These are phyloP conservation scores for Hyles euphorbiae DNA, from an alignment of 1,140 invertebrate species.

Conservation along the genomic window DNA sequence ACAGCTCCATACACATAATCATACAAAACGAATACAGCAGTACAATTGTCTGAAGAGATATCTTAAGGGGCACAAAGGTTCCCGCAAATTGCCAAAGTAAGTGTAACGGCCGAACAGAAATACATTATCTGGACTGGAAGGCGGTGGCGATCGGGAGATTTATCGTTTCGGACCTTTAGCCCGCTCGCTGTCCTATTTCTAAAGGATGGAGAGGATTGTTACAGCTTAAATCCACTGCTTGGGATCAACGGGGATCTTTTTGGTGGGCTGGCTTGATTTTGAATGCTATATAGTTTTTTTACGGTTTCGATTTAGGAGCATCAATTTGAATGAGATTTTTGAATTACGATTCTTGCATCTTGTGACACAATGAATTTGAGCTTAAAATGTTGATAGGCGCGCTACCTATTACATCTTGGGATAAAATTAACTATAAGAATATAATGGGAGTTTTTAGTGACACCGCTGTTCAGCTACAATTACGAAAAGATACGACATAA, in stretches of 20 bases:
- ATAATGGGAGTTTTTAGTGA: too few species aligned
- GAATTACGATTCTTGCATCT: too few species aligned
- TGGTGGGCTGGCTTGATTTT: too few species aligned
- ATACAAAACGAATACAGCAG: constrained; percentile 42
- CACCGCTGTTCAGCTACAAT: too few species aligned
- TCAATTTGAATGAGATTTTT: too few species aligned
- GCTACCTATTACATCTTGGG: too few species aligned
- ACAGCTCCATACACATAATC: constrained; percentile 25
- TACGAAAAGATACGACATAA: too few species aligned
- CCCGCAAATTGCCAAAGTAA: constrained; percentile 73
- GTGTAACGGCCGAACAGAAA: constrained; percentile 71
- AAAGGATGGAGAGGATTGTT: constrained; percentile 19
- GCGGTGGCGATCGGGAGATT: constrained; percentile 59
- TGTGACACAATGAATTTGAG: too few species aligned
- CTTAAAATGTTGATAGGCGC: too few species aligned
- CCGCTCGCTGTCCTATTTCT: constrained; percentile 55
- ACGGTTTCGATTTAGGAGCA: too few species aligned
- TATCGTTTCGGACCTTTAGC: constrained; percentile 48
- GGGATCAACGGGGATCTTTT: not conserved
- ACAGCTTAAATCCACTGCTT: constrained; percentile 6
- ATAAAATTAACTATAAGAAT: too few species aligned
- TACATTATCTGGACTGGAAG: constrained; percentile 69
- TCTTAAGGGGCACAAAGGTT: constrained; percentile 73
- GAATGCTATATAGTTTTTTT: too few species aligned
- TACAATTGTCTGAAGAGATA: constrained; percentile 70